Percentiles rank a stretch among this genome's conserved stretches.
Conservation (phyloP, 2,888 invertebrate genomes). For the Scrobipalpa atriplicella region DNA sequence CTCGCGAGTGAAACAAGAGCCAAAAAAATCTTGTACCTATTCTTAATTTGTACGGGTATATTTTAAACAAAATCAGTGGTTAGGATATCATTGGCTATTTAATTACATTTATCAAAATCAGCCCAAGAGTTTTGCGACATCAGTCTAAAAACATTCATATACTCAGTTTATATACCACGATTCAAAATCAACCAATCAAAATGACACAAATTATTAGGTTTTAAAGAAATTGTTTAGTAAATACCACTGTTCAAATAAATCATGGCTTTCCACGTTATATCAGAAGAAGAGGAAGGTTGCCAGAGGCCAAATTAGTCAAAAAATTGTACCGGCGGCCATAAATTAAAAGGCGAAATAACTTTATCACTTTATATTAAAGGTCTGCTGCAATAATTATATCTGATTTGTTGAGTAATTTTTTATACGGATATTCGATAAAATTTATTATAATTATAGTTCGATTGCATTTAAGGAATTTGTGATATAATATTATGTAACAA, state of each 20-base stretch:
- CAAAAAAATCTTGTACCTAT: too few relatives aligned
- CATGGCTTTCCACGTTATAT: neutral
- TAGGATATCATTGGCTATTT: too few relatives aligned
- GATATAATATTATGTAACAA: neutral
- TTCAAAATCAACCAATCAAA: neutral
- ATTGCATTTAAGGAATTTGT: neutral
- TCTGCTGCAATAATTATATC: neutral
- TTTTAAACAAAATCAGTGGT: too few relatives aligned
- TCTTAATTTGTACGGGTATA: too few relatives aligned
- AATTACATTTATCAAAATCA: neutral
- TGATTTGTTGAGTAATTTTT: neutral
- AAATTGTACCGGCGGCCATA: neutral
- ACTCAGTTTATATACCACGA: neutral
- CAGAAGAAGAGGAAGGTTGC: constrained; percentile 6
- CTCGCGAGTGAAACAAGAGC: too few relatives aligned
- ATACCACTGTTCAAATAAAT: neutral
- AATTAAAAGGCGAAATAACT: neutral
- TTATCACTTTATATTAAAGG: neutral
- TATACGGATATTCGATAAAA: neutral
- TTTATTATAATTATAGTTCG: neutral
- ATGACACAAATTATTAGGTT: constrained; percentile 1
- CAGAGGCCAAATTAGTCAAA: neutral
- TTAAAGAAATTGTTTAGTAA: neutral
- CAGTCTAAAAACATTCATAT: neutral
- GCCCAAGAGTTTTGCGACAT: neutral